Conservation (phyloP, 2,888 invertebrate genomes). For the Amaurobius ferox region DNA sequence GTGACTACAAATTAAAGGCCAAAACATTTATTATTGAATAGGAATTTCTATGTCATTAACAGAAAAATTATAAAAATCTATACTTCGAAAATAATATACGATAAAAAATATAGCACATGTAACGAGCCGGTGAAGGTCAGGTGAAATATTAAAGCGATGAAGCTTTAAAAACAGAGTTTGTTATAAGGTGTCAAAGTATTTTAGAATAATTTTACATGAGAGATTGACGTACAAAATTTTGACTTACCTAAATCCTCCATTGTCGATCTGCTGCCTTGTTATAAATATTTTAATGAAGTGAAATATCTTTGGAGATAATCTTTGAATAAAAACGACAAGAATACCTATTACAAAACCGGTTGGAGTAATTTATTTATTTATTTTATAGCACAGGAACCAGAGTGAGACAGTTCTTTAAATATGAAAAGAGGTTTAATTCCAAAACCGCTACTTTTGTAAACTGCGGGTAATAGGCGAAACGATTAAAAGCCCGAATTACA, state of each 20-base stretch:
- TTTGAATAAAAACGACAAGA: neutral
- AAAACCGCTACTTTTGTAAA: neutral
- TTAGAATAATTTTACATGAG: neutral
- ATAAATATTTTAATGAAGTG: neutral
- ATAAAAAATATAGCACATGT: too few species aligned
- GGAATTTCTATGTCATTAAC: too few species aligned
- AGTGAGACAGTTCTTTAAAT: neutral
- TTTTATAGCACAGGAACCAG: neutral
- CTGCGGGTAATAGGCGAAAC: neutral
- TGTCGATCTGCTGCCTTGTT: neutral
- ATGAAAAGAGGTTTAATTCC: too few species aligned
- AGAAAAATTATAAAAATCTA: too few species aligned
- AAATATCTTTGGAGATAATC: neutral
- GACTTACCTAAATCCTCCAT: conserved; percentile 68
- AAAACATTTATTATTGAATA: too few species aligned
- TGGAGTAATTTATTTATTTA: conserved; percentile 2
- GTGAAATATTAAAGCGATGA: too few species aligned
- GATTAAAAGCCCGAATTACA: conserved; percentile 15
- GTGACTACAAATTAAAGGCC: too few species aligned
- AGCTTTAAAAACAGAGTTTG: too few species aligned
- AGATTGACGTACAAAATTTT: neutral
- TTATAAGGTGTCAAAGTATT: too few species aligned
- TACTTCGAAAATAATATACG: too few species aligned
- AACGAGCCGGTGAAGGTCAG: too few species aligned
- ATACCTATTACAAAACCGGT: conserved; percentile 28